Evolutionary conservation across 2,888 invertebrate species (phyloP).

Genomic region (Hemistola chrysoprasaria): DNA sequence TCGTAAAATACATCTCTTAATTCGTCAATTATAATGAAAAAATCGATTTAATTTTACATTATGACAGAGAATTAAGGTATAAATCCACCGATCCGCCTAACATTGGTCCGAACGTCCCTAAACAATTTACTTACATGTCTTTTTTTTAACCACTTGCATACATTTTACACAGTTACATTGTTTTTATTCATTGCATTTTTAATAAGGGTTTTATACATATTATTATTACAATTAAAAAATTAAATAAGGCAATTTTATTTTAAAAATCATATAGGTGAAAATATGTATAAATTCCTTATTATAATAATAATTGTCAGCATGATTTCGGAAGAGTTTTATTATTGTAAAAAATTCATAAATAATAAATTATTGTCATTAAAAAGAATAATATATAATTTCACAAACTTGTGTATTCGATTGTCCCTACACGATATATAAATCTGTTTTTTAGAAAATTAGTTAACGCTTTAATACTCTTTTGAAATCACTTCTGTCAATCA

Average conservation of each 20-base stretch:
- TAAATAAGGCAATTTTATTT: too few relatives aligned
- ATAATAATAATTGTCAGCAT: not conserved
- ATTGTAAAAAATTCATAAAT: too few relatives aligned
- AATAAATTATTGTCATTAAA: too few relatives aligned
- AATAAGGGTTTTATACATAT: not conserved
- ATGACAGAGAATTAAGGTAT: not conserved
- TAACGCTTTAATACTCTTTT: too few relatives aligned
- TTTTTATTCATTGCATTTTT: slow-evolving; percentile 2
- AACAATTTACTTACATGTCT: slow-evolving; percentile 71
- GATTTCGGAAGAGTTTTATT: slow-evolving; percentile 1
- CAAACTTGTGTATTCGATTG: too few relatives aligned
- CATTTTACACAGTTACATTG: slow-evolving; percentile 18
- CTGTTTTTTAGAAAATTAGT: too few relatives aligned
- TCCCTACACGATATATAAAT: too few relatives aligned
- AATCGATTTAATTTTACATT: not conserved
- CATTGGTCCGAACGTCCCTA: slow-evolving; percentile 67
- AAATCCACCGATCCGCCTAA: slow-evolving; percentile 50
- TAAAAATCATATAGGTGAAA: too few relatives aligned
- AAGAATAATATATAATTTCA: too few relatives aligned
- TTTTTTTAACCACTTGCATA: slow-evolving; percentile 44
- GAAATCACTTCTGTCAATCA: too few relatives aligned
- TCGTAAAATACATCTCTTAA: not conserved
- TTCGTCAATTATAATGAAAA: not conserved
- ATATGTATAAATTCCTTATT: not conserved
- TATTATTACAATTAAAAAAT: not conserved